A percentile compares a stretch with the other conserved stretches of the same genome.
Evolutionary conservation across 1,140 invertebrate genomes (phyloP).

Genomic region (Pseudomyrmex pallidus): DNA sequence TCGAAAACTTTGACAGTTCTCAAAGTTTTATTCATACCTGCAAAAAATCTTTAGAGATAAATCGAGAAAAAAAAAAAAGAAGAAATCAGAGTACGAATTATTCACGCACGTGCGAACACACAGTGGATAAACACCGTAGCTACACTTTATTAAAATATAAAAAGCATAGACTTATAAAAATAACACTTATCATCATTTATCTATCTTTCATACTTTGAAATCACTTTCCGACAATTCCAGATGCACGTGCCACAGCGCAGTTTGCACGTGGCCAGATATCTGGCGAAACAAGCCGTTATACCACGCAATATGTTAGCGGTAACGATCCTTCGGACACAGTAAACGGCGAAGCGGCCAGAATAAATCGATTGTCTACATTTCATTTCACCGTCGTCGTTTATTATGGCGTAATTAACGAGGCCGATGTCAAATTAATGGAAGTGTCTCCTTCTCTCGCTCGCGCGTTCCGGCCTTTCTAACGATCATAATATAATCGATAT

Average conservation of each 20-base stretch:
- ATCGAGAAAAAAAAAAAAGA: too few relatives aligned
- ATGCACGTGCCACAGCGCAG: neutral
- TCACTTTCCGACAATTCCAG: slow-evolving; percentile 4
- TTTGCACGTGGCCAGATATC: slow-evolving; percentile 11
- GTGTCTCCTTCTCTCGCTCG: neutral
- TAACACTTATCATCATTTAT: neutral
- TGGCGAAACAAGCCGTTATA: slow-evolving; percentile 21
- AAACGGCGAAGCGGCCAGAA: slow-evolving; percentile 45
- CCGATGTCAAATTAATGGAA: slow-evolving; percentile 59
- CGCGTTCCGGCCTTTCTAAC: neutral
- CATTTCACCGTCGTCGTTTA: slow-evolving; percentile 54
- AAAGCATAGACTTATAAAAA: neutral
- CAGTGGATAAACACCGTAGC: too few relatives aligned
- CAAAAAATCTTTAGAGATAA: too few relatives aligned
- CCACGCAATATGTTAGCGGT: slow-evolving; percentile 20
- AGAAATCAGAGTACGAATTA: too few relatives aligned
- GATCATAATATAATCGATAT: slow-evolving; percentile 44
- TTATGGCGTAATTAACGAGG: slow-evolving; percentile 61
- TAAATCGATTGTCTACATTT: slow-evolving; percentile 65
- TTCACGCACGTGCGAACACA: too few relatives aligned
- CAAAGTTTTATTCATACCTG: too few relatives aligned
- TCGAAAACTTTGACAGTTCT: too few relatives aligned
- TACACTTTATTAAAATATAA: too few relatives aligned
- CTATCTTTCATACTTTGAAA: neutral
- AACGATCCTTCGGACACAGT: slow-evolving; percentile 59